These are phyloP conservation scores for Iguana delicatissima DNA, from an alignment of 2,797 vertebrate species.

Conservation along the genomic window DNA sequence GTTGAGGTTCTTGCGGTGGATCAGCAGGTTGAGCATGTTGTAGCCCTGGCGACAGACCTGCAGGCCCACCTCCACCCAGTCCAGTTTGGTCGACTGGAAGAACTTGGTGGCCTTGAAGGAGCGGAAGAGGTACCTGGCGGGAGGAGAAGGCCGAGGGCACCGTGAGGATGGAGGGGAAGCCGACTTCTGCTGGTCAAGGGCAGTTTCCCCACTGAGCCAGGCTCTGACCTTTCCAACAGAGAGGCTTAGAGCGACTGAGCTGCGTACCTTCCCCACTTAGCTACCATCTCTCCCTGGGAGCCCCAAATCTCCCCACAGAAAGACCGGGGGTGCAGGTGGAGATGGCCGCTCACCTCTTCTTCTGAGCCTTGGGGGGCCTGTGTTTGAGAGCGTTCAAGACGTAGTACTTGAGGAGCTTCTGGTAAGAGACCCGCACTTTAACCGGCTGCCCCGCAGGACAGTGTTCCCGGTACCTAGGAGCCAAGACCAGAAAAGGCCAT, in stretches of 20 bases:
- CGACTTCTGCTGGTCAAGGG: too few relatives aligned
- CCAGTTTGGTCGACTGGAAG: slow-evolving; percentile 98
- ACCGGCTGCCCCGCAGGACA: slow-evolving; percentile 98
- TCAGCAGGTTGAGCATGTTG: slow-evolving; percentile 99
- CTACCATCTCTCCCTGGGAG: accelerated
- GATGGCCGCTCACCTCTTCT: slow-evolving; percentile 88
- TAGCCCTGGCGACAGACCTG: slow-evolving; percentile 99
- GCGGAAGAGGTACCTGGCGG: slow-evolving; percentile 94
- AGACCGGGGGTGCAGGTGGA: not conserved
- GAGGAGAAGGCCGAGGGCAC: not conserved
- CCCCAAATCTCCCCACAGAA: not conserved
- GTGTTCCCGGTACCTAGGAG: slow-evolving; percentile 95
- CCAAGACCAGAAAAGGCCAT: not conserved
- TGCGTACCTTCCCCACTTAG: accelerated
- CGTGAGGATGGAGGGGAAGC: not conserved
- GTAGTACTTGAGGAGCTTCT: slow-evolving; percentile 98
- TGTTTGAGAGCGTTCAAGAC: slow-evolving; percentile 98
- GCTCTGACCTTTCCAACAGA: not conserved
- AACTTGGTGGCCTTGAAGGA: slow-evolving; percentile 99
- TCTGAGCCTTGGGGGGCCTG: slow-evolving; percentile 97
- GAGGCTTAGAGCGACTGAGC: too few relatives aligned
- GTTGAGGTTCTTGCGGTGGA: slow-evolving; percentile 99
- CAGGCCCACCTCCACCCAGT: slow-evolving; percentile 98
- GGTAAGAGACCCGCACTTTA: slow-evolving; percentile 98
- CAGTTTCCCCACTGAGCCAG: not conserved